phyloP scores from a whole-genome alignment of 2,888 invertebrate genomes.

The Drosophila kanekoi region DNA sequence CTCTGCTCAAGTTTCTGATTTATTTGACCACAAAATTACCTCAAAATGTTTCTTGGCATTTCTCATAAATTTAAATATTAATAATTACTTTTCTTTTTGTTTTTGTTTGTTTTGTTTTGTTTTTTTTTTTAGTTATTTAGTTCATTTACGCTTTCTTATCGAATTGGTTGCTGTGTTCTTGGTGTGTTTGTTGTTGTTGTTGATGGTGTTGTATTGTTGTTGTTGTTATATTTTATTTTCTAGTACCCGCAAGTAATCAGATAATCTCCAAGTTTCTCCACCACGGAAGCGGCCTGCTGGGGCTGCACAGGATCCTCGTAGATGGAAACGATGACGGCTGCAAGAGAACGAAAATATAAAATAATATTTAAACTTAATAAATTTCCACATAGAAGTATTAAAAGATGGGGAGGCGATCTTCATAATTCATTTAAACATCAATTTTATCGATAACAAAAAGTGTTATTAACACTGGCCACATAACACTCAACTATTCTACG shows the following conservation, averaged over 20 bases:
- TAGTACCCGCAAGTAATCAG: conserved; percentile 98
- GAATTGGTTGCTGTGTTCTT: conserved; percentile 60
- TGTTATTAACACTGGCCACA: neutral
- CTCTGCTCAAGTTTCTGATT: conserved; percentile 26
- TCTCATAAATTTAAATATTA: conserved; percentile 75
- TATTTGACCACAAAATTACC: conserved; percentile 66
- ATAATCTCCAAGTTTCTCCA: conserved; percentile 98
- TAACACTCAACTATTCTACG: conserved; percentile 9
- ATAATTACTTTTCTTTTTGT: conserved; percentile 64
- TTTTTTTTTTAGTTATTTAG: conserved; percentile 63
- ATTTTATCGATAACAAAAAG: conserved; percentile 2
- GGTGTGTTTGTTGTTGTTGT: conserved; percentile 57
- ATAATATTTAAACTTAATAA: neutral
- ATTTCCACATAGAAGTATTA: neutral
- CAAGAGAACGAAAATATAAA: conserved; percentile 84
- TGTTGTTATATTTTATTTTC: conserved; percentile 85
- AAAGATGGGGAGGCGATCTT: too few relatives aligned
- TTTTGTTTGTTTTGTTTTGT: conserved; percentile 53
- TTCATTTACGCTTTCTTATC: conserved; percentile 68
- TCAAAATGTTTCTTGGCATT: conserved; percentile 67
- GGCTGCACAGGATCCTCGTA: conserved; percentile 98
- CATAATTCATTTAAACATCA: neutral
- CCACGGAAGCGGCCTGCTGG: conserved; percentile 98
- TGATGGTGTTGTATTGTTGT: conserved; percentile 62
- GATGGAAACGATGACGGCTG: conserved; percentile 96